phyloP scores from a whole-genome alignment of 2,888 invertebrate species.

The Dicycla oo region DNA sequence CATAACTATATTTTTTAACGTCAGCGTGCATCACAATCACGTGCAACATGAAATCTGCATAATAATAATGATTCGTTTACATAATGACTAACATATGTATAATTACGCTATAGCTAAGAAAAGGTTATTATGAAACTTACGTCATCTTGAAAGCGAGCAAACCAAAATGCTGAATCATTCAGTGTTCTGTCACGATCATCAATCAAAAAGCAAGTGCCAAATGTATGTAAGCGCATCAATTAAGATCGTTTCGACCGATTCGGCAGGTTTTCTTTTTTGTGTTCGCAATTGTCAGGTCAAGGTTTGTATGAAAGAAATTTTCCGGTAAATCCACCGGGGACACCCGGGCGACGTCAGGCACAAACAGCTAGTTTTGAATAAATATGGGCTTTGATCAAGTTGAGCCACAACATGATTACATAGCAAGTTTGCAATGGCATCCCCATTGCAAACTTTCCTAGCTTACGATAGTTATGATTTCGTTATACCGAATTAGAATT shows the following conservation, averaged over 20 bases:
- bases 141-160: slow-evolving; percentile 22
- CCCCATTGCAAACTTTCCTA: neutral
- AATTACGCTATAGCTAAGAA: slow-evolving; percentile 34
- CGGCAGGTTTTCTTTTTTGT: too few relatives aligned
- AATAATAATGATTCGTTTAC: slow-evolving; percentile 21
- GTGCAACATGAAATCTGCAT: slow-evolving; percentile 9
- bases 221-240: too few relatives aligned
- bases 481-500: neutral
- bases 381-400: neutral
- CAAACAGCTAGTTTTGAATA: too few relatives aligned
- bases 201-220: too few relatives aligned
- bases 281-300: too few relatives aligned
- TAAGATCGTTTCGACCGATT: too few relatives aligned
- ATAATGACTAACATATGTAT: slow-evolving; percentile 38
- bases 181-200: neutral
- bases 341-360: too few relatives aligned
- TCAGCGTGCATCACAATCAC: slow-evolving; percentile 28
- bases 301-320: too few relatives aligned
- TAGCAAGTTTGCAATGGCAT: neutral
- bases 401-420: neutral
- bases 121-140: slow-evolving; percentile 13
- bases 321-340: too few relatives aligned
- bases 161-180: slow-evolving; percentile 12
- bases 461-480: neutral
- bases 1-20: slow-evolving; percentile 3